phyloP scores from a whole-genome alignment of 2,888 invertebrate species.

The Tubulanus polymorphus region DNA sequence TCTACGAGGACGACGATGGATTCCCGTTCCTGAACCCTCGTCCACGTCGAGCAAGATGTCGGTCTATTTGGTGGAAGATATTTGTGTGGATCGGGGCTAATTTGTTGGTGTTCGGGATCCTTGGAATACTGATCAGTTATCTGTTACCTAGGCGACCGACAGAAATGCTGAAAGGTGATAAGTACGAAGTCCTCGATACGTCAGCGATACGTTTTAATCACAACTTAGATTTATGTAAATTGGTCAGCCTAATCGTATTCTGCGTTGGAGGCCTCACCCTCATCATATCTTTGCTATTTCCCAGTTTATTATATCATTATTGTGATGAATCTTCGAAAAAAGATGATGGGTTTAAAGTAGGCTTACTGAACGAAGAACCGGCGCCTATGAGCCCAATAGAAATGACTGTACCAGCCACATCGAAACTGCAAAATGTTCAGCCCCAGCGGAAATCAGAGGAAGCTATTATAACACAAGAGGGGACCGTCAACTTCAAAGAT shows the following conservation, averaged over 20 bases:
- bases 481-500: slow-evolving; percentile 14
- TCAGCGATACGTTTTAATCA: slow-evolving; percentile 54
- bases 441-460: slow-evolving; percentile 40
- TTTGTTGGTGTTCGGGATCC: slow-evolving; percentile 54
- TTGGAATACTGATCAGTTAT: slow-evolving; percentile 56
- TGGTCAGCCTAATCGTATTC: slow-evolving; percentile 56
- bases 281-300: slow-evolving; percentile 54
- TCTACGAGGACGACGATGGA: slow-evolving; percentile 48
- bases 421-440: slow-evolving; percentile 48
- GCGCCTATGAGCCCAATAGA: slow-evolving; percentile 38
- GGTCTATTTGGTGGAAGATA: slow-evolving; percentile 53
- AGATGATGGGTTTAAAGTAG: slow-evolving; percentile 34
- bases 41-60: slow-evolving; percentile 33
- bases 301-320: slow-evolving; percentile 54
- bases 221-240: slow-evolving; percentile 55
- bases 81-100: slow-evolving; percentile 56
- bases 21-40: slow-evolving; percentile 50
- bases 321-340: slow-evolving; percentile 46
- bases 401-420: slow-evolving; percentile 48
- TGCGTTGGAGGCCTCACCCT: slow-evolving; percentile 56
- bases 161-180: slow-evolving; percentile 46
- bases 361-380: slow-evolving; percentile 28
- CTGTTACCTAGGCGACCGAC: slow-evolving; percentile 53
- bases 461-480: slow-evolving; percentile 31
- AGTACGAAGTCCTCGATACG: slow-evolving; percentile 48